Evolutionary conservation across 2,113 vertebrate species (phyloP).

Genomic region (Nannospalax galili): DNA sequence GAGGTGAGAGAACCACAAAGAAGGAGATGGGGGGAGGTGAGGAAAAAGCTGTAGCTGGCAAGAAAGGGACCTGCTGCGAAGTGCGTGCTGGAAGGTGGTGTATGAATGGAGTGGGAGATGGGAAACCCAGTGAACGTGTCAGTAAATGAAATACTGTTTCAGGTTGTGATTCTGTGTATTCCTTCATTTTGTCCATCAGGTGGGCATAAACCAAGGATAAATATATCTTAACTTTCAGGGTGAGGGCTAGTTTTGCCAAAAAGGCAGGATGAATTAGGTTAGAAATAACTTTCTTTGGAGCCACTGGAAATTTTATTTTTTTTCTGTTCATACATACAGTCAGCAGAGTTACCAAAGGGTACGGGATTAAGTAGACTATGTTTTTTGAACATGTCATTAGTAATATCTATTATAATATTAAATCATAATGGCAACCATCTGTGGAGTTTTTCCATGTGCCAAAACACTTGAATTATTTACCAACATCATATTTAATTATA

Average conservation of each 20-base stretch:
- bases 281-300: background rate
- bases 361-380: background rate
- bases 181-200: constrained; percentile 35
- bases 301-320: background rate
- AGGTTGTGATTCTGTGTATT: constrained; percentile 31
- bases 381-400: background rate
- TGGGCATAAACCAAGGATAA: constrained; percentile 28
- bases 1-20: background rate
- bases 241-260: constrained; percentile 49
- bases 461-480: constrained; percentile 53
- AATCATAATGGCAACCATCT: constrained; percentile 52
- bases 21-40: background rate
- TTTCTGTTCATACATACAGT: background rate
- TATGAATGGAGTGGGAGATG: background rate
- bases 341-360: background rate
- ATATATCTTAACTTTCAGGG: background rate
- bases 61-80: background rate
- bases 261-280: background rate
- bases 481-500: constrained; percentile 48
- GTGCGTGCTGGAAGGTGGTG: background rate
- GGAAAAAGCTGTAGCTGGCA: background rate
- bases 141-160: constrained; percentile 2
- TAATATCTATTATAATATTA: constrained; percentile 44
- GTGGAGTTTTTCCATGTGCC: constrained; percentile 10
- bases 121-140: background rate